These are phyloP conservation scores for Anser brachyrhynchus DNA, from an alignment of 2,113 vertebrate genomes.

Conservation along the genomic window DNA sequence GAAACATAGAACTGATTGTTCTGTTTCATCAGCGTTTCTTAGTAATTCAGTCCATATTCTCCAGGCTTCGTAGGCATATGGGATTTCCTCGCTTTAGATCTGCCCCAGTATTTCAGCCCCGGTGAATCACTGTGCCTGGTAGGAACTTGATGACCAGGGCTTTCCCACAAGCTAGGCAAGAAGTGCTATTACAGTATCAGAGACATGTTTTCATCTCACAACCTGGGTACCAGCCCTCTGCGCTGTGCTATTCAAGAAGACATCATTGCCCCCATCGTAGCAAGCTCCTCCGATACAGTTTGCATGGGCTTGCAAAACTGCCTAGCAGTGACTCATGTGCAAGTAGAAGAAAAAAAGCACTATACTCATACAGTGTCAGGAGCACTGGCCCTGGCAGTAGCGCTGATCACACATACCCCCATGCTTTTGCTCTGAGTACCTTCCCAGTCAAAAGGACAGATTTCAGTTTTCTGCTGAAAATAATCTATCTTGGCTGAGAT, in stretches of 20 bases:
- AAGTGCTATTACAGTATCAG: slow-evolving; percentile 50
- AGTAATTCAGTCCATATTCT: not conserved
- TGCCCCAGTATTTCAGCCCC: not conserved
- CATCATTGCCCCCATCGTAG: not conserved
- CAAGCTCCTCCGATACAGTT: not conserved
- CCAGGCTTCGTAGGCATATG: slow-evolving; percentile 5
- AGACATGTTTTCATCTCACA: not conserved
- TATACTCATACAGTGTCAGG: not conserved
- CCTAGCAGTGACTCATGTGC: not conserved
- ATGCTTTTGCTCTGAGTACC: not conserved
- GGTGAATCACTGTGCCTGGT: not conserved
- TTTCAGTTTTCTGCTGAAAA: slow-evolving; percentile 18
- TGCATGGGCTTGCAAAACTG: slow-evolving; percentile 32
- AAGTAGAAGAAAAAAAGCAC: not conserved
- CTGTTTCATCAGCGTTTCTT: not conserved
- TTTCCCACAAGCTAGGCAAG: slow-evolving; percentile 8
- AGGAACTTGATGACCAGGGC: not conserved
- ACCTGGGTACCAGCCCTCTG: slow-evolving; percentile 5
- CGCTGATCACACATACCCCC: not conserved
- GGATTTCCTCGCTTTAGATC: not conserved
- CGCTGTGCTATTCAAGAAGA: slow-evolving; percentile 28
- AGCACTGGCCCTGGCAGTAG: slow-evolving; percentile 3
- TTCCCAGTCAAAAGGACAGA: not conserved
- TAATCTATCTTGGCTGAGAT: not conserved
- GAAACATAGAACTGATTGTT: slow-evolving; percentile 46